A percentile compares a stretch with the other conserved stretches of the same genome.
Conservation (phyloP, 2,113 vertebrate species). For the Lynx canadensis region DNA sequence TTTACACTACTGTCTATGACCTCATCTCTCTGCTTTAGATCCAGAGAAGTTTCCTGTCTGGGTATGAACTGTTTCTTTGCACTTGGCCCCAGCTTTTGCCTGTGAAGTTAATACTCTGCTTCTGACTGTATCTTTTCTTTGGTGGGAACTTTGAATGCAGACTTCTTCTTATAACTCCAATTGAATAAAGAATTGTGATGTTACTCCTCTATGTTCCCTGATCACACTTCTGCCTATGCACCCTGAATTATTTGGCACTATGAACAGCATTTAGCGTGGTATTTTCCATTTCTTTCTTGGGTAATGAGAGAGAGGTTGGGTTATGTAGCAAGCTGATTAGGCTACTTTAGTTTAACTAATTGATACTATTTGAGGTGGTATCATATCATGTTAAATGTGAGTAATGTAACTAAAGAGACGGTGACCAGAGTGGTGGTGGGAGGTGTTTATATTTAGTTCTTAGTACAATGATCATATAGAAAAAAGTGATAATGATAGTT, state of each 20-base stretch:
- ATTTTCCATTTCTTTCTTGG: neutral
- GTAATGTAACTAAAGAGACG: neutral
- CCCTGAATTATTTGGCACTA: neutral
- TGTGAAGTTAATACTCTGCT: neutral
- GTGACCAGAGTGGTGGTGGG: neutral
- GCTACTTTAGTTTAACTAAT: neutral
- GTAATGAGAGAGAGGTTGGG: neutral
- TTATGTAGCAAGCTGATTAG: neutral
- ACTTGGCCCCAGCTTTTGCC: neutral
- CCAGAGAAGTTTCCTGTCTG: neutral
- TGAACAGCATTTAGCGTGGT: neutral
- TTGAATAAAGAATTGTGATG: neutral
- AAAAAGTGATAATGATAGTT: neutral
- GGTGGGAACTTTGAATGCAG: neutral
- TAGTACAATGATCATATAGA: neutral
- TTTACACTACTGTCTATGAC: neutral
- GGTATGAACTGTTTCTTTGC: neutral
- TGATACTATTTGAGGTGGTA: neutral
- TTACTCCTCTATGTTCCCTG: neutral
- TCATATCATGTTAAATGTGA: neutral
- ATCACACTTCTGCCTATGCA: neutral
- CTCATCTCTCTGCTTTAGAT: neutral
- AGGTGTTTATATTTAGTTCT: neutral
- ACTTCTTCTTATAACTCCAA: neutral
- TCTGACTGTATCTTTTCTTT: neutral